Percentiles rank a stretch among this genome's conserved stretches.
phyloP scores from a whole-genome alignment of 53 echinoderm and acorn worm species.

The Holothuria scabra region DNA sequence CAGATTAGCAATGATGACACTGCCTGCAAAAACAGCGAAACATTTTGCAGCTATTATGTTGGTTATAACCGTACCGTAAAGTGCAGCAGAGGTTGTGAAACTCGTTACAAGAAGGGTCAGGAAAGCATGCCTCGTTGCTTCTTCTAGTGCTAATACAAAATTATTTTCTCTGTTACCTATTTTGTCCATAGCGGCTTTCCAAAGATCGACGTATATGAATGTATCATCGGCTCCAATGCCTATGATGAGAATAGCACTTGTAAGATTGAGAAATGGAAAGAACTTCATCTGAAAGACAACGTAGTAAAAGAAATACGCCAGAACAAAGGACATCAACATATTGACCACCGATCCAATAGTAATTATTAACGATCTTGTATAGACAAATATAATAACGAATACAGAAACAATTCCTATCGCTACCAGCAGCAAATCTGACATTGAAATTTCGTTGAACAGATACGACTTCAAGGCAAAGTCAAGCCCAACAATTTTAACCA shows the following conservation, averaged over 20 bases:
- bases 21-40: slow-evolving; percentile 74
- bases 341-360: slow-evolving; percentile 57
- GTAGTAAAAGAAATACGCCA: slow-evolving; percentile 69
- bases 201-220: slow-evolving; percentile 79
- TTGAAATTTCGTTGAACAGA: slow-evolving; percentile 53
- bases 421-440: slow-evolving; percentile 58
- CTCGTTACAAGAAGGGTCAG: slow-evolving; percentile 83
- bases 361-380: slow-evolving; percentile 68
- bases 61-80: slow-evolving; percentile 59
- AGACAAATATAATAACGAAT: slow-evolving; percentile 72
- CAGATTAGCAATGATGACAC: slow-evolving; percentile 64
- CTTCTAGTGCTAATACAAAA: slow-evolving; percentile 11
- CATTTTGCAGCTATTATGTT: slow-evolving; percentile 70
- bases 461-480: slow-evolving; percentile 58
- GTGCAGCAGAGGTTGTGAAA: slow-evolving; percentile 67
- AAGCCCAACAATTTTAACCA: slow-evolving; percentile 52
- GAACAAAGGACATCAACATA: slow-evolving; percentile 45
- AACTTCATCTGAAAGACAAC: slow-evolving; percentile 59
- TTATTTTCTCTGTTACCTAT: neutral
- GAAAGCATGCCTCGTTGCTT: slow-evolving; percentile 65
- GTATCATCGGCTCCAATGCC: slow-evolving; percentile 88
- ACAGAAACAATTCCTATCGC: slow-evolving; percentile 52
- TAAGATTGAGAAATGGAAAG: slow-evolving; percentile 73
- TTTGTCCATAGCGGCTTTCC: slow-evolving; percentile 57
- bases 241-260: slow-evolving; percentile 56